phyloP scores from a whole-genome alignment of 2,113 vertebrate genomes.

The Zosterops hypoxanthus region DNA sequence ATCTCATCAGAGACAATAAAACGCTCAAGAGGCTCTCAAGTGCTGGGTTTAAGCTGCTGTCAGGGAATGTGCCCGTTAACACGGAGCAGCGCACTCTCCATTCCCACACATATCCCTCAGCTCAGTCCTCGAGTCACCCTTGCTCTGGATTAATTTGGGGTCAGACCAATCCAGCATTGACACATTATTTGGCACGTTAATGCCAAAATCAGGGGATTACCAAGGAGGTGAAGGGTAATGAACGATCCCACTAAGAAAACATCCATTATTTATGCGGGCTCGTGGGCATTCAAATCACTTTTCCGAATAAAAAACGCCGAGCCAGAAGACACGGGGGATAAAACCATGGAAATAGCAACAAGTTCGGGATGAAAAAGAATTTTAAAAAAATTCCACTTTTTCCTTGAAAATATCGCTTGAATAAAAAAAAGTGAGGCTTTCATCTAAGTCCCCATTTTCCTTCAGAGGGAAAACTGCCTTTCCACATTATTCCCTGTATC shows the following conservation, averaged over 20 bases:
- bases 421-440: background rate
- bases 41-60: background rate
- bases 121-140: background rate
- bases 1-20: constrained; percentile 19
- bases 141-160: background rate
- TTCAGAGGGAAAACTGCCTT: background rate
- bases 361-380: background rate
- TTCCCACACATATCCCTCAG: background rate
- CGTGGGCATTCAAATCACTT: background rate
- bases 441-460: background rate
- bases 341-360: background rate
- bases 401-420: background rate
- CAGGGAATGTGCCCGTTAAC: background rate
- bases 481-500: background rate
- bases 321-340: background rate
- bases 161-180: background rate
- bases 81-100: background rate
- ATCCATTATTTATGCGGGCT: background rate
- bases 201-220: background rate
- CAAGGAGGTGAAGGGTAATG: background rate
- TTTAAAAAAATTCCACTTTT: background rate
- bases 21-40: background rate
- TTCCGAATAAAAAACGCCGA: background rate
- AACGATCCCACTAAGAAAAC: background rate
- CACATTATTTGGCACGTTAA: background rate